Conservation (phyloP, 2,113 vertebrate genomes). For the Percina caprodes region DNA sequence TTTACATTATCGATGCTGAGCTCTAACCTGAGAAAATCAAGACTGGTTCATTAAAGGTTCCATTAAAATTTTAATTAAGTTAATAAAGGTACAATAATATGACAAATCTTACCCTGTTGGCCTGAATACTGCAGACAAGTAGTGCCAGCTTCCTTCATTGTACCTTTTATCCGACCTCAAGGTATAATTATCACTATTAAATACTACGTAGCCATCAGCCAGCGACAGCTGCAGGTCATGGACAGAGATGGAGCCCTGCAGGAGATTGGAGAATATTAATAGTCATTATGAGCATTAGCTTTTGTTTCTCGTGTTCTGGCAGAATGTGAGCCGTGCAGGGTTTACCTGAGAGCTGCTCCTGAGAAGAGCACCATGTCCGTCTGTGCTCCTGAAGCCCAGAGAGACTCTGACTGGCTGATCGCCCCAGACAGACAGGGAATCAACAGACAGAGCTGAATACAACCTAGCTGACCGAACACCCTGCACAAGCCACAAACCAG, state of each 20-base stretch:
- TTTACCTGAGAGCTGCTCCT: slow-evolving; percentile 64
- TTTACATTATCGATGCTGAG: slow-evolving; percentile 68
- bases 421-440: slow-evolving; percentile 9
- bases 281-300: neutral
- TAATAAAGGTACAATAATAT: neutral
- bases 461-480: slow-evolving; percentile 61
- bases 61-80: neutral
- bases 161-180: slow-evolving; percentile 82
- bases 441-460: slow-evolving; percentile 34
- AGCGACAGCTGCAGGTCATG: slow-evolving; percentile 82
- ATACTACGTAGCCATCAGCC: slow-evolving; percentile 80
- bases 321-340: neutral
- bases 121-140: slow-evolving; percentile 82
- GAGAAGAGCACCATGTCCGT: slow-evolving; percentile 51
- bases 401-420: slow-evolving; percentile 48
- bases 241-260: slow-evolving; percentile 17
- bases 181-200: slow-evolving; percentile 72
- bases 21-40: slow-evolving; percentile 58
- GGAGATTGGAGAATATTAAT: neutral
- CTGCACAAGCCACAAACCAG: slow-evolving; percentile 35
- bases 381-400: slow-evolving; percentile 70
- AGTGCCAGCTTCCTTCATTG: slow-evolving; percentile 87
- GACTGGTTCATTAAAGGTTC: slow-evolving; percentile 11
- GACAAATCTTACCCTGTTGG: slow-evolving; percentile 77
- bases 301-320: slow-evolving; percentile 4